A percentile compares a stretch with the other conserved stretches of the same genome.
Evolutionary conservation across 2,113 vertebrate genomes (phyloP).

Genomic region (Ahaetulla prasina): DNA sequence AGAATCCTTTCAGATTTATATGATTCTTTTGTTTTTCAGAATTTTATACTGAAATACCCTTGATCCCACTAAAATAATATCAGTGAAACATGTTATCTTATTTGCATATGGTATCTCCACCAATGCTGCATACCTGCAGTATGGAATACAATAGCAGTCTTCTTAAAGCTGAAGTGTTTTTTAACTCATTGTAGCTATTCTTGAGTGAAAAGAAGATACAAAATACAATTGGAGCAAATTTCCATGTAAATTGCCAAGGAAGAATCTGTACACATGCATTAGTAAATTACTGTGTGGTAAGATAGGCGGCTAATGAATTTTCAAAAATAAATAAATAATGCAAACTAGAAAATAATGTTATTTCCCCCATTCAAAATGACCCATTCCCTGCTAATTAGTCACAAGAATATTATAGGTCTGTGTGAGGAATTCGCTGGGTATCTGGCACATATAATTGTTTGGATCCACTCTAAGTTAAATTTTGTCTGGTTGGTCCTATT

Average conservation of each 20-base stretch:
- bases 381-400: not conserved
- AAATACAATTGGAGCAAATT: conserved; percentile 27
- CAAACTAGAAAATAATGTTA: not conserved
- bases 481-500: not conserved
- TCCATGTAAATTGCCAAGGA: conserved; percentile 3
- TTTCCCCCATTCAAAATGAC: not conserved
- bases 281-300: not conserved
- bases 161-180: conserved; percentile 24
- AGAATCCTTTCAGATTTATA: conserved; percentile 47
- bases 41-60: conserved; percentile 42
- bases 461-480: not conserved
- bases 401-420: not conserved
- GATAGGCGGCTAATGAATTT: not conserved
- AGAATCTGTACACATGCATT: conserved; percentile 29
- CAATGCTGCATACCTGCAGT: conserved; percentile 11
- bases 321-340: not conserved
- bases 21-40: conserved; percentile 45
- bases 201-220: not conserved
- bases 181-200: conserved; percentile 44
- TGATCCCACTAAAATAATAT: conserved; percentile 29
- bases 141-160: not conserved
- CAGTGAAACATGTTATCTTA: conserved; percentile 15
- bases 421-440: not conserved
- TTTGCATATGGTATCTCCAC: conserved; percentile 24
- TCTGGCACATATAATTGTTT: not conserved